Evolutionary conservation across 1,140 invertebrate species (phyloP), one percentile per base, ranked within the genome.

Genomic region (Apis dorsata): DNA sequence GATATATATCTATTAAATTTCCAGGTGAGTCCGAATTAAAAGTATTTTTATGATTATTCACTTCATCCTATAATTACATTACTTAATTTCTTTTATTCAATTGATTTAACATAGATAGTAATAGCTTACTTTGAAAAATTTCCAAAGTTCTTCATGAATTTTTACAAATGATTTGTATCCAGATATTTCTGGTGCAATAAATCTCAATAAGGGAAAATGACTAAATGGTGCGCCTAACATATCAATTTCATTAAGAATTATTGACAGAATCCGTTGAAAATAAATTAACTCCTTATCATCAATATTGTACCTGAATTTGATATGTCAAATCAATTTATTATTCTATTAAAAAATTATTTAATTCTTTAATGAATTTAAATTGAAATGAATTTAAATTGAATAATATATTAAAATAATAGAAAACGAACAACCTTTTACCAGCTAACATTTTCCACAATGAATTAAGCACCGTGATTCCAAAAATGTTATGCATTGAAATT

Each of bases 391-490:
- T n/a, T n/a, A n/a, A n/a, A n/a, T n/a, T 65, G 4, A 24, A 2
- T 28, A 44, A 34, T 15, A 34, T 34, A 34, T 59, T 7, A 19
- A 17, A 17, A 28, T 44, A 2, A 57, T 3, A 66, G 0, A 63
- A 57, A 28, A 21, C 3, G 21, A 19, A 69, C 90, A 94, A 96
- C 88, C 96, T 92, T 86, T 94, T 95, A 1, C 98, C 97, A 76
- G 98, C 97, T 93, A 98, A 95, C 96, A 98, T 97, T 74, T 95
- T 96, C 97, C 98, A 98, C 1, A 99, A 92, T 0, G 97, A 97
- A 88, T 99, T 99, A 17, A 98, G 92, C 55, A 98, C 96, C 79
- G 96, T 96, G 1, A 97, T 95, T 57, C 95, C 96, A 86, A 97
- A 97, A 55, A 96, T 94, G 79, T 96, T 95, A 59, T 96, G 94